Evolutionary conservation across 2,888 invertebrate species (phyloP).

Genomic region (Ephialtes manifestator): DNA sequence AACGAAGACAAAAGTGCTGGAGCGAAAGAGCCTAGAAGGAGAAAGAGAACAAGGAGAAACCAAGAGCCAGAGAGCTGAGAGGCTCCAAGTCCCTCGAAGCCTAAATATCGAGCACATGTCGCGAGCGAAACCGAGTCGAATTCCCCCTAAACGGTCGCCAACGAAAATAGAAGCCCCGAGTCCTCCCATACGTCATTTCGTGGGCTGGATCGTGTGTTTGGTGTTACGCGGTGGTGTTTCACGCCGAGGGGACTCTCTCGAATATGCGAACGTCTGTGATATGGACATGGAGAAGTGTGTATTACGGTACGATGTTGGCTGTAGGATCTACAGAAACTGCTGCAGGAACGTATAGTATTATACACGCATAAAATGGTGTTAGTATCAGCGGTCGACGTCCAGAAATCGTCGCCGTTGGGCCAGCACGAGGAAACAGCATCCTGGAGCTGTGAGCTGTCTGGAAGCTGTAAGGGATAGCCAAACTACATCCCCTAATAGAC

Average conservation of each 20-base stretch:
- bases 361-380: background rate
- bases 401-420: background rate
- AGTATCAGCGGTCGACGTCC: background rate
- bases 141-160: conserved; percentile 76
- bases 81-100: conserved; percentile 69
- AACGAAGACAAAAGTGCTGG: conserved; percentile 40
- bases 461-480: conserved; percentile 61
- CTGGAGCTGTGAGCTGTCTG: conserved; percentile 33
- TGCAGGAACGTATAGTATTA: background rate
- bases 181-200: conserved; percentile 82
- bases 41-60: conserved; percentile 51
- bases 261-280: conserved; percentile 43
- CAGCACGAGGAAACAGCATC: conserved; percentile 33
- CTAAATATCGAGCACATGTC: conserved; percentile 84
- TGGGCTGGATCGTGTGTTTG: conserved; percentile 71
- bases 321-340: background rate
- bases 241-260: conserved; percentile 51
- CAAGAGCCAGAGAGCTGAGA: conserved; percentile 53
- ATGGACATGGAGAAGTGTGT: conserved; percentile 40
- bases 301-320: background rate
- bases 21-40: conserved; percentile 57
- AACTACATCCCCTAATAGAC: conserved; percentile 80
- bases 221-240: conserved; percentile 74
- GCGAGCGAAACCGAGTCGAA: conserved; percentile 66
- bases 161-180: conserved; percentile 81